Base-by-base conservation (phyloP, 1,140 invertebrate genomes). In the Rhagoletis pomonella region DNA sequence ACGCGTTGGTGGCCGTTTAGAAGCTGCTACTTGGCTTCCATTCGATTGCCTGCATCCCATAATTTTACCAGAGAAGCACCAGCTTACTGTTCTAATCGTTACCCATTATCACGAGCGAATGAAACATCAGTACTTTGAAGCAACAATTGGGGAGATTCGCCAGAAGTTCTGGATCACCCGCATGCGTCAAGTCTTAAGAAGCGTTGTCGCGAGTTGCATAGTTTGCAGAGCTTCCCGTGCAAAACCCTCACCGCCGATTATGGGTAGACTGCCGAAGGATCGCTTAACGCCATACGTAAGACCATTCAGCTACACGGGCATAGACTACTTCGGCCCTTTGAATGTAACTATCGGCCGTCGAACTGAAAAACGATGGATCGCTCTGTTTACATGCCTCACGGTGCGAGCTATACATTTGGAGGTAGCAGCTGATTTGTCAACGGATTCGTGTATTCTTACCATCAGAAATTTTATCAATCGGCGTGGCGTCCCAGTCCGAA, bases 391-490 rank as follows among this genome's bases (percentile, higher is more conserved):
- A 2, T 88, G 88, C 50, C 19, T 88, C n/a, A 86, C 88, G 1
- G 67, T 88, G 4, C 5, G 87, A 47, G 88, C 88, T 12, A 65
- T 87, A 12, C 88, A 88, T 58, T 39, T 88, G 64, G 87, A 88
- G 60, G 9, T 86, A 17, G 67, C 29, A 29, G 29, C 29, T 29
- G 29, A 87, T 64, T 39, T 88, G 5, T 87, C 81, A 14, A 59
- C 85, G 42, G 81, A 88, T 77, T 67, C 65, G 4, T 88, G 85
- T 55, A 86, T 88, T 55, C 29, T 89, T 42, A 47, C 39, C 10
- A 88, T 89, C 14, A 55, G 87, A n/a, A 88, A 88, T 39, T 88
- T 87, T 87, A 77, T 77, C 50, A 87, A 87, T 50, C 58, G 67
- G 7, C 44, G 86, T 19, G 86, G 47, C 7, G 19, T 88, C 47